Evolutionary conservation across 1,140 invertebrate genomes (phyloP).

Genomic region (Drepana arcuata): DNA sequence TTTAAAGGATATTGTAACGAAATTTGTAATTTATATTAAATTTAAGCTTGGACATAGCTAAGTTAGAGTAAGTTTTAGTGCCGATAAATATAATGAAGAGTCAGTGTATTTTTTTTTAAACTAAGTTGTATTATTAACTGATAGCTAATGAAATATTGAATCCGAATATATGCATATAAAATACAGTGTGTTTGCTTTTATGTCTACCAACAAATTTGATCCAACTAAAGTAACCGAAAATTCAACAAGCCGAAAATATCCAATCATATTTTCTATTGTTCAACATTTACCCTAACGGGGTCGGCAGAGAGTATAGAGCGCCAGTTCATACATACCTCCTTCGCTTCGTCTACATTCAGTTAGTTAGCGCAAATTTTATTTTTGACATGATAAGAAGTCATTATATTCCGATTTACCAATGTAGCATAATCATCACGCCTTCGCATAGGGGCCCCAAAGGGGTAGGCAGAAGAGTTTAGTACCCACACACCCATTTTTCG

Average conservation of each 20-base stretch:
- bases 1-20: slow-evolving; percentile 47
- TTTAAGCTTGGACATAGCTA: slow-evolving; percentile 64
- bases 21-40: slow-evolving; percentile 63
- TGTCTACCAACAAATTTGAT: not conserved
- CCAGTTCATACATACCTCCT: too few species aligned
- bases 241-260: not conserved
- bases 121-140: slow-evolving; percentile 62
- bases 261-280: too few species aligned
- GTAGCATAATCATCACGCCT: too few species aligned
- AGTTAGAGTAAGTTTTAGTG: slow-evolving; percentile 51
- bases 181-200: slow-evolving; percentile 49
- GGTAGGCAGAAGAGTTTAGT: too few species aligned
- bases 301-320: too few species aligned
- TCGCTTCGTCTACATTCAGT: too few species aligned
- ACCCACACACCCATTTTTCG: too few species aligned
- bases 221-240: slow-evolving; percentile 1
- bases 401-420: too few species aligned
- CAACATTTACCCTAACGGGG: too few species aligned
- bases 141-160: slow-evolving; percentile 66
- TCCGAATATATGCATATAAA: slow-evolving; percentile 70
- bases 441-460: too few species aligned
- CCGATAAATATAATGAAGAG: slow-evolving; percentile 31
- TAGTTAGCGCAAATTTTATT: too few species aligned
- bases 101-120: slow-evolving; percentile 63
- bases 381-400: too few species aligned